A percentile compares a stretch with the other conserved stretches of the same genome.
Conservation (phyloP, 2,888 invertebrate genomes). For the Proisotoma minuta region DNA sequence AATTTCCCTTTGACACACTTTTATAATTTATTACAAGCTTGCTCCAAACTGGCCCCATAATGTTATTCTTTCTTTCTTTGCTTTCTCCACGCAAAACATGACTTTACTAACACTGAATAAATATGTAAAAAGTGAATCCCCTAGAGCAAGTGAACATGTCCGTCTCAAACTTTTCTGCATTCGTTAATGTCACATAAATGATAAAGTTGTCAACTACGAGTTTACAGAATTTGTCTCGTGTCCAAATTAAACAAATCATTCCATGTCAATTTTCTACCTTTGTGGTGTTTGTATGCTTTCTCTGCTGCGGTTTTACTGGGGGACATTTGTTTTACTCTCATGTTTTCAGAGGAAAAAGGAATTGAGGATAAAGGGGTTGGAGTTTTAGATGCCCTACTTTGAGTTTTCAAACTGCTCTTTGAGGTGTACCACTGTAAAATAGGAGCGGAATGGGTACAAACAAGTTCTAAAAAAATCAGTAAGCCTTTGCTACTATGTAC, state of each 20-base stretch:
- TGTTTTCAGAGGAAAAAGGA: not conserved
- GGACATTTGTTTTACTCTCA: slow-evolving; percentile 6
- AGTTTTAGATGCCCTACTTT: slow-evolving; percentile 1
- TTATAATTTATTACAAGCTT: not conserved
- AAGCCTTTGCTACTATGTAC: too few species aligned
- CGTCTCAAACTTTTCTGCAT: not conserved
- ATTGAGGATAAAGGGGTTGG: not conserved
- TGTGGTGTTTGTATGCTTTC: not conserved
- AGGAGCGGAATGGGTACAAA: not conserved
- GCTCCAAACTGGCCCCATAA: not conserved
- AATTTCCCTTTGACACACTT: slow-evolving; percentile 16
- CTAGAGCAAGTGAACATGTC: not conserved
- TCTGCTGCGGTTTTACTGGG: not conserved
- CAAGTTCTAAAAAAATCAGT: not conserved
- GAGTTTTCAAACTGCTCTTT: slow-evolving; percentile 1
- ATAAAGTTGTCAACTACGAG: not conserved
- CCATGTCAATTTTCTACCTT: slow-evolving; percentile 24
- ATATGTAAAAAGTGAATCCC: not conserved
- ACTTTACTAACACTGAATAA: not conserved
- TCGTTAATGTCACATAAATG: not conserved
- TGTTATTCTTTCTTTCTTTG: not conserved
- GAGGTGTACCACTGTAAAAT: slow-evolving; percentile 7
- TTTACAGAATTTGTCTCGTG: slow-evolving; percentile 23
- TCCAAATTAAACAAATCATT: slow-evolving; percentile 37
- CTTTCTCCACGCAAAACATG: not conserved